Evolutionary conservation across 1,140 invertebrate genomes (phyloP), one percentile per base, ranked within the genome.

Genomic region (Varroa destructor): DNA sequence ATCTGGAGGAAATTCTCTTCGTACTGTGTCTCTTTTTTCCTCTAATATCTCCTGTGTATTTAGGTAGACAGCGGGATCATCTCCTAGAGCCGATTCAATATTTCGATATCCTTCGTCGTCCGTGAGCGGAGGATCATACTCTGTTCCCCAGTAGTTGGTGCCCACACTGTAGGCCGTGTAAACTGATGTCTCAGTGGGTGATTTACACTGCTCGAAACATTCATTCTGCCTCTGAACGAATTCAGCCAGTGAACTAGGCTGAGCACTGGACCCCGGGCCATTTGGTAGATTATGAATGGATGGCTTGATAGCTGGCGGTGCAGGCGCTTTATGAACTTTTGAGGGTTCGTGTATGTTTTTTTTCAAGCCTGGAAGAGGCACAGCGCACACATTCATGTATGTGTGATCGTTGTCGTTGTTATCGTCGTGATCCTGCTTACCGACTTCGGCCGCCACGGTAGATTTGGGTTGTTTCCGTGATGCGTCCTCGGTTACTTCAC

Each of bases 91-190:
- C n/a, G 42, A 40, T 57, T 72, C 71, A 40, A 73, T 57, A 57
- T 73, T 73, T 36, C 61, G 61, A 67, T 67, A 67, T 36, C 61
- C 61, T 37, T 67, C 61, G 61, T 67, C 61, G 61, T 67, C 61
- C 8, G 61, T 67, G 40, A 67, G 37, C 12, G 61, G 61, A 12
- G 61, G 61, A 40, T 67, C 61, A 37, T 67, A 67, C 46, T 67
- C 61, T 2, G 61, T 67, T 12, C 61, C 61, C 61, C 61, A 67
- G 46, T 14, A 67, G 61, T 67, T 67, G 5, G 61, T 43, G 46
- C 46, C 46, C 3, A 51, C 46, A 46, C 61, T 67, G 61, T 67
- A 67, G 12, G 61, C 61, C 10, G 61, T 67, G 37, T 67, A 67
- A 2, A 67, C 61, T 2, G 61, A 67, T 40, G 61, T 37, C 12